Evolutionary conservation across 2,113 vertebrate species (phyloP).

Genomic region (Pseudopipra pipra): DNA sequence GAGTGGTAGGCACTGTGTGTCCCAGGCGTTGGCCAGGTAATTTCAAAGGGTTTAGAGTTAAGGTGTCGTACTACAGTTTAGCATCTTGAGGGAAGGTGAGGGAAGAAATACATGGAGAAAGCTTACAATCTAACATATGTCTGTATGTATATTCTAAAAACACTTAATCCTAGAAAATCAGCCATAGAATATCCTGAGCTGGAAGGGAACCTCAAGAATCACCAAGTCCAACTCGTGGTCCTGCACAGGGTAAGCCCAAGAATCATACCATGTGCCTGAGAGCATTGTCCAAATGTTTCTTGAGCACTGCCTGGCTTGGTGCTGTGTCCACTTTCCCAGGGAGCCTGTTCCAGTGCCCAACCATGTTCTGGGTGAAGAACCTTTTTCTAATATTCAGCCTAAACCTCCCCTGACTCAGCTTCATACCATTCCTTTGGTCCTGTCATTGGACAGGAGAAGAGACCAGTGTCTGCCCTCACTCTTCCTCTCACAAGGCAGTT

Average conservation of each 20-base stretch:
- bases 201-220: background rate
- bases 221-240: background rate
- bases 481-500: fast-evolving
- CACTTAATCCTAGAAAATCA: background rate
- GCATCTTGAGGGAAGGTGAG: background rate
- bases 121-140: background rate
- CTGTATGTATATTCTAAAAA: background rate
- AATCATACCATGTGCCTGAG: background rate
- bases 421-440: background rate
- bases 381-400: background rate
- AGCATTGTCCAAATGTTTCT: background rate
- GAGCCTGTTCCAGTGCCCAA: background rate
- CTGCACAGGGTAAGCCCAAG: background rate
- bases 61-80: fast-evolving
- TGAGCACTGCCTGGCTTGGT: background rate
- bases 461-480: background rate
- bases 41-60: background rate
- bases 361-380: background rate
- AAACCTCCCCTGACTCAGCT: background rate
- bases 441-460: background rate
- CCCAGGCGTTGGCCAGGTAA: background rate
- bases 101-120: background rate
- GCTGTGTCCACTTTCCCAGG: background rate
- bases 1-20: background rate
- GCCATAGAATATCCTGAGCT: background rate